These are phyloP conservation scores for Clarias macrocephalus DNA, from an alignment of 2,113 vertebrate genomes.

Conservation along the genomic window DNA sequence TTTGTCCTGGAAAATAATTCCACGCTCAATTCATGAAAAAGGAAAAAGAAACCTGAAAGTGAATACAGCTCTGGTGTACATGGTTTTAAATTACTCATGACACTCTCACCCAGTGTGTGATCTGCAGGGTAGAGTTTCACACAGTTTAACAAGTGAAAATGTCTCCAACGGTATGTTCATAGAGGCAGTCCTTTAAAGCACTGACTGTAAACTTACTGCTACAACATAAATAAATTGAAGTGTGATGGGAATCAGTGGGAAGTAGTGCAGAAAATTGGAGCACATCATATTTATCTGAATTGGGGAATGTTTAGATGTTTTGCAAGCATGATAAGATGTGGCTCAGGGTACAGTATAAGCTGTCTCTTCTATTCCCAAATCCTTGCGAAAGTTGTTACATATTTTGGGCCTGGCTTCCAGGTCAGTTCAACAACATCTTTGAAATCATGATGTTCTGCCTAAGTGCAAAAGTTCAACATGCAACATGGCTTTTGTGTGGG, in stretches of 20 bases:
- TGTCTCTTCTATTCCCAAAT: neutral
- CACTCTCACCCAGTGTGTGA: constrained; percentile 9
- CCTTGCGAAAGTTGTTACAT: neutral
- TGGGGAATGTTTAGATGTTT: neutral
- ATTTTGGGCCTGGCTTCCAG: neutral
- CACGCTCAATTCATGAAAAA: constrained; percentile 17
- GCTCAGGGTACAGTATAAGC: neutral
- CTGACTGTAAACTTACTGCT: neutral
- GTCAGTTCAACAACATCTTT: neutral
- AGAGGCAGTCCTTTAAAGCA: neutral
- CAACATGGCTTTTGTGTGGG: neutral
- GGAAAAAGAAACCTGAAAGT: constrained; percentile 24
- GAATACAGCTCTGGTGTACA: constrained; percentile 8
- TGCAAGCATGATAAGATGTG: neutral
- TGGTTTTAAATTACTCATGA: constrained; percentile 6
- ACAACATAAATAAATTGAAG: neutral
- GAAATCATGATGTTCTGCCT: neutral
- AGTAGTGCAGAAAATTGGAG: neutral
- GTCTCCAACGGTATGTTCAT: constrained; percentile 14
- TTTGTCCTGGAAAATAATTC: constrained; percentile 4
- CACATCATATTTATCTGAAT: neutral
- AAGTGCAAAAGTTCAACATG: neutral
- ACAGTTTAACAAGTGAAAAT: neutral
- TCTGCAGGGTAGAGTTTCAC: constrained; percentile 22
- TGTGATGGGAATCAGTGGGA: neutral